Evolutionary conservation across 2,888 invertebrate species (phyloP), one percentile per base, ranked within the genome.

Genomic region (Heteropelma amictum): DNA sequence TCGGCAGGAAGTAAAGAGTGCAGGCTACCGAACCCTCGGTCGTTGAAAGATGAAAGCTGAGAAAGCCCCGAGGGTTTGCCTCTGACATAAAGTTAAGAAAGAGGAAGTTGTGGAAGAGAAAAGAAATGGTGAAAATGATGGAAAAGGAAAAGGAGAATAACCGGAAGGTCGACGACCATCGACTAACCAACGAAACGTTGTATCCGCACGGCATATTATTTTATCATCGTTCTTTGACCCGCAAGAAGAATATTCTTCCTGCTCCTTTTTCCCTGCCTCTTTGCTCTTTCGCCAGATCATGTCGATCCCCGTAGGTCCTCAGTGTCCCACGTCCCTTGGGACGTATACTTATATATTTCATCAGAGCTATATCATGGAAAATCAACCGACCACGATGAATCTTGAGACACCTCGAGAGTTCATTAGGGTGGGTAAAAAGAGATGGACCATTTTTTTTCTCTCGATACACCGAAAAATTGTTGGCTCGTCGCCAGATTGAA

Each of bases 81-180:
- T 45, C 56, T 64, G 47, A 72, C 45, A 58, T 51, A 65, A 33
- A 33, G 49, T 33, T 40, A 23, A 28, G 60, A 51, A 54, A 54
- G 58, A 58, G 60, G 47, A 60, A 47, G 65, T n/a, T n/a, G n/a
- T n/a, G 47, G 38, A 51, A 51, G 14, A 4, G 38, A 40, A 23
- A 23, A n/a, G 42, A 49, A 12, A 35, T 19, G 8, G 21, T n/a
- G n/a, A n/a, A n/a, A n/a, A 3, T 1, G 56, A 1, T n/a, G n/a
- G 14, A n/a, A n/a, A n/a, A n/a, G 33, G 12, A 28, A 58, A 51
- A 61, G 30, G 30, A 35, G 35, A 60, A 61, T 64, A 49, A 68
- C 35, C 21, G 58, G 49, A 38, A 38, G 63, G 71, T 75, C 47
- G 74, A 49, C 49, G 74, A 71, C 71, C 67, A 63, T 8, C 56